These are phyloP conservation scores for Probosciger aterrimus DNA, from an alignment of 2,113 vertebrate genomes.

Conservation along the genomic window DNA sequence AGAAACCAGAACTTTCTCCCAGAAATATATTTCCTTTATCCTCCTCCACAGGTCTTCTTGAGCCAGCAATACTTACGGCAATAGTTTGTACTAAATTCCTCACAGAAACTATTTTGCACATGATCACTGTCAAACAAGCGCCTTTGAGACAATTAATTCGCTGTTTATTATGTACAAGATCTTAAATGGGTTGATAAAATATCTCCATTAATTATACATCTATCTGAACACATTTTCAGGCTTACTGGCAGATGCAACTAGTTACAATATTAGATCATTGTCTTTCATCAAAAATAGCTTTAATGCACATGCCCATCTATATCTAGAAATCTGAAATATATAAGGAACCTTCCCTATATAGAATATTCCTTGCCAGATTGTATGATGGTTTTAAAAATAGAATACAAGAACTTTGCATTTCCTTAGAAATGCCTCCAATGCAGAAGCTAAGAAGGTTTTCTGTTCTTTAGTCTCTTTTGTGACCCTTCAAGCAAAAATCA, in stretches of 20 bases:
- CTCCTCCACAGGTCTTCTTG: neutral
- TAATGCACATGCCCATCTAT: neutral
- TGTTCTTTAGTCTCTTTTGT: neutral
- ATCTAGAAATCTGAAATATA: neutral
- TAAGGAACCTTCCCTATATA: neutral
- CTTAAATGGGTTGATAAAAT: neutral
- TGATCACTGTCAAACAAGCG: neutral
- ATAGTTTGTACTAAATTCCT: neutral
- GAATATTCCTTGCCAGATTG: neutral
- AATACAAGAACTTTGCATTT: neutral
- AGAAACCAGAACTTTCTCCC: neutral
- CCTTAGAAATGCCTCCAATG: neutral
- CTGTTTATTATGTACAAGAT: neutral
- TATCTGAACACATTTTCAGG: neutral
- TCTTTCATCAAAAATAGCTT: neutral
- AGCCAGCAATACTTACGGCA: neutral
- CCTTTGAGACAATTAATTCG: neutral
- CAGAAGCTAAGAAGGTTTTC: neutral
- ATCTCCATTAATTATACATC: neutral
- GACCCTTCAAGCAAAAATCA: neutral
- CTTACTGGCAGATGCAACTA: neutral
- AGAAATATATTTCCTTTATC: neutral
- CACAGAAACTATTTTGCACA: neutral
- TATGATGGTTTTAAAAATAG: neutral
- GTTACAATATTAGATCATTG: neutral